Evolutionary conservation across 64 coral and sea anemone genomes (phyloP).

Genomic region (Trachythela sp.): DNA sequence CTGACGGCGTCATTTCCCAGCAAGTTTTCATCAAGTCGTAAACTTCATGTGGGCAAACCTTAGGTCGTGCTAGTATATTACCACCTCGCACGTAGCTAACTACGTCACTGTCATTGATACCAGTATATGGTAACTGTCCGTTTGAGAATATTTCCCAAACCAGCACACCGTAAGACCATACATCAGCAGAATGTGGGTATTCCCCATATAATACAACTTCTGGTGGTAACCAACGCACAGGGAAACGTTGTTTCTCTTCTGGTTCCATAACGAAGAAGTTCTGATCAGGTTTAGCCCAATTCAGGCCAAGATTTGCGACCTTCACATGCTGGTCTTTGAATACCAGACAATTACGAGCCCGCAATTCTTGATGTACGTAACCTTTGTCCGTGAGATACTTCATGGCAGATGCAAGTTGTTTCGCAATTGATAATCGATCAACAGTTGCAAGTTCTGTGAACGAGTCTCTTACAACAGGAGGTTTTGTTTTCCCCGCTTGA

Average conservation of each 20-base stretch:
- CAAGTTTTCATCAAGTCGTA: conserved; percentile 87
- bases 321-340: conserved; percentile 67
- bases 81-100: conserved; percentile 68
- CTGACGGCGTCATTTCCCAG: conserved; percentile 56
- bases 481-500: conserved; percentile 38
- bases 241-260: conserved; percentile 54
- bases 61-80: conserved; percentile 77
- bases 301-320: conserved; percentile 65
- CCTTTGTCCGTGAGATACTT: conserved; percentile 59
- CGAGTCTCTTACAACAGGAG: conserved; percentile 35
- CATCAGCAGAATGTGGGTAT: conserved; percentile 66
- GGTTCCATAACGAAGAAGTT: conserved; percentile 57
- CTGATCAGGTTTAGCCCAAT: conserved; percentile 58
- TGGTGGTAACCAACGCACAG: conserved; percentile 80
- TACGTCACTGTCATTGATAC: conserved; percentile 90
- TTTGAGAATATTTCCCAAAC: conserved; percentile 93
- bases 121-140: conserved; percentile 84
- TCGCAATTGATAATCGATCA: conserved; percentile 79
- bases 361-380: conserved; percentile 74
- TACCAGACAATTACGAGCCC: conserved; percentile 80
- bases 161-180: conserved; percentile 95
- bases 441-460: conserved; percentile 63
- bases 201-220: conserved; percentile 69
- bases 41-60: conserved; percentile 75
- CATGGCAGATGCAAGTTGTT: conserved; percentile 86